These are phyloP conservation scores for Aphodius sticticus DNA, from an alignment of 2,888 invertebrate species.

Conservation along the genomic window DNA sequence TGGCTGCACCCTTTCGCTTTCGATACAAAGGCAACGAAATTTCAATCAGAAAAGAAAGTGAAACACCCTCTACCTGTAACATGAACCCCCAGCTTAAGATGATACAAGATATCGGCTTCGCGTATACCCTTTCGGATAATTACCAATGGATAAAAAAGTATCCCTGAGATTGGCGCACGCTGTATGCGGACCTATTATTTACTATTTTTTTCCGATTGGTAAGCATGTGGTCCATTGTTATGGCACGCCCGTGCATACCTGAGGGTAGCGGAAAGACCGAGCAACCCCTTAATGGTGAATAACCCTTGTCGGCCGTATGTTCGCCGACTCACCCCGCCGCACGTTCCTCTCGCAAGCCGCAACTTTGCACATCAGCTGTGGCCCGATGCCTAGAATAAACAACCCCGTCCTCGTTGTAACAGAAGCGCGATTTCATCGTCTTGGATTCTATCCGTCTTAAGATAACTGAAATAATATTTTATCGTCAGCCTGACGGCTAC, in stretches of 20 bases:
- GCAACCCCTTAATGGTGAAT: constrained; percentile 42
- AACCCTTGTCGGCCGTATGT: constrained; percentile 34
- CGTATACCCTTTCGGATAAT: neutral
- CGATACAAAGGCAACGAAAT: constrained; percentile 31
- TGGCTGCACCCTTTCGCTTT: neutral
- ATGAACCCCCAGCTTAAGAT: neutral
- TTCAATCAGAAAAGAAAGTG: neutral
- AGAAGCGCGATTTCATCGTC: constrained; percentile 35
- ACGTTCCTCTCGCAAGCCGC: constrained; percentile 29
- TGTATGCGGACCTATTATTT: constrained; percentile 37
- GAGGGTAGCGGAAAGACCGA: neutral
- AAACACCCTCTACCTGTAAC: constrained; percentile 5
- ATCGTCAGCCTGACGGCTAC: constrained; percentile 50
- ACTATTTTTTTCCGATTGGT: constrained; percentile 39
- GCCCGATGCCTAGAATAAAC: constrained; percentile 47
- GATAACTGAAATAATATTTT: constrained; percentile 52
- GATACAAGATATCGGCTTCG: neutral
- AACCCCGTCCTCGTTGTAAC: constrained; percentile 41
- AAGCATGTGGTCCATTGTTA: constrained; percentile 42
- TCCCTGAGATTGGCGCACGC: constrained; percentile 23
- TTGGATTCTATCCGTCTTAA: constrained; percentile 38
- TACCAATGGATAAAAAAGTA: neutral
- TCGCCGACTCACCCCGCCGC: constrained; percentile 40
- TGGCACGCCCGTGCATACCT: constrained; percentile 37
- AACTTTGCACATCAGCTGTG: constrained; percentile 55